A percentile compares a stretch with the other conserved stretches of the same genome.
Evolutionary conservation across 2,113 vertebrate species (phyloP).

Genomic region (Thamnaconus septentrionalis): DNA sequence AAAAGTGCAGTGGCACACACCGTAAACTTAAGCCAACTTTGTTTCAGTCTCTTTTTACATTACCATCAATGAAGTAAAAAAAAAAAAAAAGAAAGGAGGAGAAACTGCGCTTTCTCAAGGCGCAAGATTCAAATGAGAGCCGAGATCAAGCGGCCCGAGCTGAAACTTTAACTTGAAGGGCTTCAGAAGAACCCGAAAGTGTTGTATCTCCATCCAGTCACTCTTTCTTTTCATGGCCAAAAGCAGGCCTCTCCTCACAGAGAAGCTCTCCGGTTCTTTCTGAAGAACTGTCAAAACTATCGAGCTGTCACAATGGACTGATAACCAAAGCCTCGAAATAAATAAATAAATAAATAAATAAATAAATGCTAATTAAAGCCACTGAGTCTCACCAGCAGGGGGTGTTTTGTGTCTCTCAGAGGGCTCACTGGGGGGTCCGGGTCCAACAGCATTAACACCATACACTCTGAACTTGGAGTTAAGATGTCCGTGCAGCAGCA

Average conservation of each 20-base stretch:
- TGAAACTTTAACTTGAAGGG: constrained; percentile 10
- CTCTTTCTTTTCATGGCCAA: background rate
- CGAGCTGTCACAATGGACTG: constrained; percentile 6
- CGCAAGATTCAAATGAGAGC: too few species aligned
- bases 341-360: constrained; percentile 6
- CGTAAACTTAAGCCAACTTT: too few species aligned
- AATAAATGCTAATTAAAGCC: constrained; percentile 33
- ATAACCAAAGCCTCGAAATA: too few species aligned
- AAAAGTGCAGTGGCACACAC: constrained; percentile 1
- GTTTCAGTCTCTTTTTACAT: too few species aligned
- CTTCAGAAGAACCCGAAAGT: background rate
- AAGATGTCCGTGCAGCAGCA: constrained; percentile 80
- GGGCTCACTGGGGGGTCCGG: constrained; percentile 81
- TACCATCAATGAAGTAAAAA: background rate
- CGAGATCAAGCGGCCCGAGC: background rate
- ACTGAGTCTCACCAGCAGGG: constrained; percentile 80
- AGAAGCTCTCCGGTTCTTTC: constrained; percentile 6
- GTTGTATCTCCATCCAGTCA: too few species aligned
- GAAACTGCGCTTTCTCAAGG: background rate
- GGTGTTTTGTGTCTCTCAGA: constrained; percentile 82
- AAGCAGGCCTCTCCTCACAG: background rate
- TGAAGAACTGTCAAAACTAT: constrained; percentile 20
- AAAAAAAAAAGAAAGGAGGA: too few species aligned
- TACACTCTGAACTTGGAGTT: constrained; percentile 90
- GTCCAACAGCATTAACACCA: constrained; percentile 85